Base-by-base conservation (phyloP, 2,113 vertebrate species). In the Indicator maculatus region DNA sequence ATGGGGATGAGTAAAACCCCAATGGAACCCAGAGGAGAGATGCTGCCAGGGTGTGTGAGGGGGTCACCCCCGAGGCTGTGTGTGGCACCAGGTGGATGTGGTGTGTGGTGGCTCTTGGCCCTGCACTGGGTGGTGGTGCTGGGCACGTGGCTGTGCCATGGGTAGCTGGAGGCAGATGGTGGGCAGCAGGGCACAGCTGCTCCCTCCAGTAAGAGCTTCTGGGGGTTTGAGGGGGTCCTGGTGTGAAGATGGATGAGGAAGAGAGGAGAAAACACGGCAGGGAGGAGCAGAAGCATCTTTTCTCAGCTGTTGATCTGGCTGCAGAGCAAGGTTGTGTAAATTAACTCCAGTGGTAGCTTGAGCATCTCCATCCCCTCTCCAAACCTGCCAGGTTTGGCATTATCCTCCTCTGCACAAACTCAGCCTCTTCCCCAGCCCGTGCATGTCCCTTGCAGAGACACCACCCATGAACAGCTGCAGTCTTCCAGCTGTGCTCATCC, bases 261-360 rank as follows among this genome's bases (percentile, higher is more conserved):
- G 23, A 88, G 52, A 23, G 0, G 2, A 70, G 45, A 70, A 12
- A 50, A 39, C 52, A 16, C 3, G 3, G 24, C 5, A 13, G 21
- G n/a, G 59, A 76, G 58, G 45, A 44, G 6, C 1, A 1, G 13
- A 4, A 75, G 7, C n/a, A 4, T 45, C 52, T 9, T 65, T 47
- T n/a, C 59, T 75, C 56, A 23, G 73, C 55, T 66, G 60, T 60
- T 19, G n/a, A 2, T 63, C 11, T 16, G 55, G 64, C 50, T 1
- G 5, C 38, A 7, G 80, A 88, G 56, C 18, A 28, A 52, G 18
- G 61, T 76, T 83, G 44, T 31, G 80, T 65, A 21, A 66, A 60
- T 18, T 2, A n/a, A 12, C 52, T 30, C 16, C 0, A 1, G 2
- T 0, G 2, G 21, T 7, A 44, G 33, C 2, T 1, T 30, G 11